Evolutionary conservation across 2,797 vertebrate genomes (phyloP), one percentile per base, ranked within the genome.

Genomic region (Poeciliopsis turneri): DNA sequence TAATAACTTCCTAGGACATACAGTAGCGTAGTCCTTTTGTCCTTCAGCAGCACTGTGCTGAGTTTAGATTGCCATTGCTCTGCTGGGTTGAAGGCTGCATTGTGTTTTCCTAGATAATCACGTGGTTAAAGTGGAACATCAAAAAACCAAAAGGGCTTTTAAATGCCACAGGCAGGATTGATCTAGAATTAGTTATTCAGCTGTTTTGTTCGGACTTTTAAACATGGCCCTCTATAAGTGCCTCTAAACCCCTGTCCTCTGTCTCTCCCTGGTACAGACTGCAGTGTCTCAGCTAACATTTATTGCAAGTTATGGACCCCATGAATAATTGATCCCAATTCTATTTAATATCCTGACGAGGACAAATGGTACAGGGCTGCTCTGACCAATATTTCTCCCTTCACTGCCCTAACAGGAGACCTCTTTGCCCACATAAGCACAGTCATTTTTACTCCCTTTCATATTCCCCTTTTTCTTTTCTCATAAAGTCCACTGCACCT

Each of bases 281-380:
- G 76, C 90, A 85, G 81, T 87, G 89, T 91, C 86, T 87, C 89
- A 72, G 92, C 91, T 91, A 93, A 92, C 93, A 91, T 93, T 93
- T 93, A 93, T 90, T 91, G 92, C 90, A 85, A 88, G 92, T 93
- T 94, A 94, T 92, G 90, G 91, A 88, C 85, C 74, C 66, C 71
- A 90, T 94, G 90, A 94, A 95, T 94, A 94, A 94, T 94, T 94
- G 90, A 95, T 94, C 85, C 82, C 4, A 72, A 90, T 94, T 95
- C 93, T 94, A 94, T 94, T 94, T 94, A 91, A 94, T 91, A 93
- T 91, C 92, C 78, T 90, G 93, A 94, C 89, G 77, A 91, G 93
- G 92, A 94, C 93, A 94, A 94, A 95, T 92, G 90, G 90, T 77
- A 82, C 66, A 8, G 89, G 88, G 80, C 90, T 82, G 64, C 86